A percentile compares a stretch with the other conserved stretches of the same genome.
Evolutionary conservation across 2,888 invertebrate genomes (phyloP).

Genomic region (Ochropacha duplaris): DNA sequence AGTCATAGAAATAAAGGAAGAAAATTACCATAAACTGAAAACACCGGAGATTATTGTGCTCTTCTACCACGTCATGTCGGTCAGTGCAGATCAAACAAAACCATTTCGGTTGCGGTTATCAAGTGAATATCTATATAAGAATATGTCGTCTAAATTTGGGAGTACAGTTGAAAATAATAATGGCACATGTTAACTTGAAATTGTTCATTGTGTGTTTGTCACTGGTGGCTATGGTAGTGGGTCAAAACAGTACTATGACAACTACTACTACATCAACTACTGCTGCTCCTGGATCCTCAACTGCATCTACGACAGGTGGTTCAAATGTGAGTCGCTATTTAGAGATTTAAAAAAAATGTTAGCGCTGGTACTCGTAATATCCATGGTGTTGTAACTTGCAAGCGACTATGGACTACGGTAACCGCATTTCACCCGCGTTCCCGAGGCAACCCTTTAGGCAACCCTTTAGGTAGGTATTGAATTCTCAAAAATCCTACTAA

Average conservation of each 20-base stretch:
- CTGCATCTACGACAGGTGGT: background rate
- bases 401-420: too few relatives aligned
- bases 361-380: too few relatives aligned
- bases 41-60: background rate
- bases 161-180: slow-evolving; percentile 24
- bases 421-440: too few relatives aligned
- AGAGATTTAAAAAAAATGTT: too few relatives aligned
- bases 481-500: too few relatives aligned
- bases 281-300: slow-evolving; percentile 8
- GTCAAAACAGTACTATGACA: slow-evolving; percentile 31
- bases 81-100: background rate
- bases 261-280: slow-evolving; percentile 10
- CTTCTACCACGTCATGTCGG: background rate
- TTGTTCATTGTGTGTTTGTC: slow-evolving; percentile 31
- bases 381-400: too few relatives aligned
- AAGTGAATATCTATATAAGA: slow-evolving; percentile 25
- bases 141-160: slow-evolving; percentile 17
- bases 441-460: too few relatives aligned
- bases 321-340: background rate
- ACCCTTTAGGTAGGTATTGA: too few relatives aligned
- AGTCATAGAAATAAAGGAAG: background rate
- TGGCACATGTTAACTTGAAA: slow-evolving; percentile 34
- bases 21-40: slow-evolving; percentile 3
- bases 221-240: slow-evolving; percentile 26
- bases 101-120: slow-evolving; percentile 9